Conservation (phyloP, 1,140 invertebrate species). For the Acyrthosiphon pisum region DNA sequence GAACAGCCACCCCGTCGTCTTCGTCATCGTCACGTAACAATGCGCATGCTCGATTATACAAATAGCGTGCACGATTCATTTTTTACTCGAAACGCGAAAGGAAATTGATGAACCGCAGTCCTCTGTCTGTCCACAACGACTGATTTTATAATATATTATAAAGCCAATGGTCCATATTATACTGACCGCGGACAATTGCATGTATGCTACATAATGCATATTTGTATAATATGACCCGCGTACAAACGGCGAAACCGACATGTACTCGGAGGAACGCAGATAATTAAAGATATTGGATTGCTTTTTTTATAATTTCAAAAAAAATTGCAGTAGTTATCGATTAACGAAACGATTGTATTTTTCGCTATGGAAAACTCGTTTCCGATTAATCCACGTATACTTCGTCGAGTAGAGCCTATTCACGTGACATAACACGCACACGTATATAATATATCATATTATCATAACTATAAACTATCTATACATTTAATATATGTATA, state of each 20-base stretch:
- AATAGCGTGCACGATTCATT: background rate
- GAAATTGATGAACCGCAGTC: background rate
- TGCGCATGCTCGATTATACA: conserved; percentile 3
- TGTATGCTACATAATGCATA: background rate
- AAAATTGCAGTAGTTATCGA: background rate
- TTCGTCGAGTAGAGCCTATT: background rate
- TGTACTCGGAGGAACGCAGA: background rate
- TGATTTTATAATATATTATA: conserved; percentile 3
- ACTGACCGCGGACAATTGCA: background rate
- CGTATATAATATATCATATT: background rate
- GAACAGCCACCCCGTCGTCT: background rate
- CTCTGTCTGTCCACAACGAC: background rate
- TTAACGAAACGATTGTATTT: background rate
- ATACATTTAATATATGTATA: background rate
- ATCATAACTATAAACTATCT: too few relatives aligned
- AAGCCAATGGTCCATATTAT: background rate
- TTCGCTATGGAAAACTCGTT: background rate
- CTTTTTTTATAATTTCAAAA: background rate
- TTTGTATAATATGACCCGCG: background rate
- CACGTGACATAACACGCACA: background rate
- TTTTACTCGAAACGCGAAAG: background rate
- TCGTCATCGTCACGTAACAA: background rate
- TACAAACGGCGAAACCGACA: background rate
- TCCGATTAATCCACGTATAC: background rate
- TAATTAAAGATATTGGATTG: background rate